Evolutionary conservation across 2,113 vertebrate species (phyloP), one percentile per base, ranked within the genome.

Genomic region (Cygnus atratus): DNA sequence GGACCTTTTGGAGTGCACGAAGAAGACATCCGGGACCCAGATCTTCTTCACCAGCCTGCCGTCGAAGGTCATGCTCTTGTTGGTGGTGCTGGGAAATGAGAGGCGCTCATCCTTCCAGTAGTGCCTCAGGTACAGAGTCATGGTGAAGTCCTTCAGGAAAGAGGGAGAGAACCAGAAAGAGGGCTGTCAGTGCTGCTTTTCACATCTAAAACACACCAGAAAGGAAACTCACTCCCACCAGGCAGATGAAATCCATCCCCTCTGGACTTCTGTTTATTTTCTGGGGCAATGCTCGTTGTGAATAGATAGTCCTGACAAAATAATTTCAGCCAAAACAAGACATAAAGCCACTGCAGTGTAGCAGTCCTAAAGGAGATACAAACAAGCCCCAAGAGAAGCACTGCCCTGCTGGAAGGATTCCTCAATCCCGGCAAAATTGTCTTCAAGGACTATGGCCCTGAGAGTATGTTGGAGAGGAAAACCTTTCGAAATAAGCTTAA

Each of bases 31-130:
- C 0, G 99, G 99, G 15, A 99, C 99, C 99, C 99, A 99, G 96
- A 99, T 99, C 96, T 99, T 99, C 96, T 99, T 99, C 84, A 99
- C 99, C 66, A 99, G 97, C 22, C 99, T 98, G 6, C 99, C 98
- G 0, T 99, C 99, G 0, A 99, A 99, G 35, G 99, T 99, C 99
- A 99, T 99, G 97, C 99, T 99, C 93, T 99, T 99, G 94, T 99
- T 99, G 84, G 97, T 99, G 96, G 97, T 90, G 94, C 99, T 99
- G 29, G 98, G 97, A 91, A 99, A 99, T 0, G 99, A 98, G 84
- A 99, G 97, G 9, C 99, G 98, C 85, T 99, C 99, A 0, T 99
- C 99, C 96, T 98, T 99, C 99, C 99, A 99, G 96, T 99, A 99
- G 85, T 99, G 99, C 76, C 99, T 98, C 92, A 99, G 97, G 92